Evolutionary conservation across 2,113 vertebrate genomes (phyloP).

Genomic region (Motacilla tschutschensis): DNA sequence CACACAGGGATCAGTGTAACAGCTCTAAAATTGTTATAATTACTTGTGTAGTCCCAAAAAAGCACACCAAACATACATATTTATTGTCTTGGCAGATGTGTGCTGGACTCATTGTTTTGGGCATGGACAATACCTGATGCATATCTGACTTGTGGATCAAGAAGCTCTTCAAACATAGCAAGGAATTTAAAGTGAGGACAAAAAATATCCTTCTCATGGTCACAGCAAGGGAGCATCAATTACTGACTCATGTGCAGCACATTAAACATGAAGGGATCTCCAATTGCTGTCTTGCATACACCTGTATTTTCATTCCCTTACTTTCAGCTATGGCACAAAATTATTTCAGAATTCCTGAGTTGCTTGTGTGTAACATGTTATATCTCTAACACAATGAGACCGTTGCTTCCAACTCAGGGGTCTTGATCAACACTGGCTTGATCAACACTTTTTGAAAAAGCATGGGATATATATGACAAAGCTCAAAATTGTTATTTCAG

Average conservation of each 20-base stretch:
- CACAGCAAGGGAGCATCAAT: constrained; percentile 12
- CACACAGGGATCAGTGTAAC: neutral
- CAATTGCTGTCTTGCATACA: neutral
- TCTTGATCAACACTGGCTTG: neutral
- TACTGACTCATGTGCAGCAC: constrained; percentile 16
- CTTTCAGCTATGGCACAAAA: neutral
- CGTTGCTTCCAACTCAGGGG: neutral
- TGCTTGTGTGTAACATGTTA: neutral
- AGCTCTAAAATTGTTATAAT: neutral
- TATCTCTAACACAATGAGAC: neutral
- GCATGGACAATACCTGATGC: neutral
- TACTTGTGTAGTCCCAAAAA: neutral
- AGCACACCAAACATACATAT: neutral
- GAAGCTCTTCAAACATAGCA: neutral
- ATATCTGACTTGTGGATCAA: neutral
- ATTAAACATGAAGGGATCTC: neutral
- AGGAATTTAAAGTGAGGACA: constrained; percentile 34
- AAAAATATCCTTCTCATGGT: constrained; percentile 3
- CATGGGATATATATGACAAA: neutral
- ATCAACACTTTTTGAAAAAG: neutral
- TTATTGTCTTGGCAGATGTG: neutral
- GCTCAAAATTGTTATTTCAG: neutral
- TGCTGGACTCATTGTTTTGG: constrained; percentile 11
- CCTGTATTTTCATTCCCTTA: neutral
- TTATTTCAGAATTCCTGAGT: neutral